Evolutionary conservation across 2,888 invertebrate species (phyloP).

Genomic region (Sphinx pinastri): DNA sequence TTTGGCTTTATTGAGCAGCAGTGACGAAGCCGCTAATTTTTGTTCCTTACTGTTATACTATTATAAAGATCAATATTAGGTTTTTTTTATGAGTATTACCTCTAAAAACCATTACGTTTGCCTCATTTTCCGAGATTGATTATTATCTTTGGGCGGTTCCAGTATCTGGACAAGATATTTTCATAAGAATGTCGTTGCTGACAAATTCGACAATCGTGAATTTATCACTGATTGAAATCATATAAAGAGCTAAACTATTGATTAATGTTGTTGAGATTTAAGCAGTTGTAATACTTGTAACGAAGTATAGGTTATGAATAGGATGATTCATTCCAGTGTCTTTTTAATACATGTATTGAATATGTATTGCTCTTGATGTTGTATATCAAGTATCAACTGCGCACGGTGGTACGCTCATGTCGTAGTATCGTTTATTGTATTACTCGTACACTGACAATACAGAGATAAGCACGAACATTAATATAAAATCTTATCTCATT

Average conservation of each 20-base stretch:
- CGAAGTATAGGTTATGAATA: conserved; percentile 29
- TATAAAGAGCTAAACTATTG: conserved; percentile 9
- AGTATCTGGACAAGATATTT: background rate
- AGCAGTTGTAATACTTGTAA: conserved; percentile 1
- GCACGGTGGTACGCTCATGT: background rate
- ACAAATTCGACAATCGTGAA: conserved; percentile 23
- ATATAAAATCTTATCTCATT: conserved; percentile 2
- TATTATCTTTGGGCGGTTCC: conserved; percentile 33
- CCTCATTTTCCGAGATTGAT: background rate
- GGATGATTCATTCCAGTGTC: conserved; percentile 27
- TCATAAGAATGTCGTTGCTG: conserved; percentile 6
- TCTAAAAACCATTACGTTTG: background rate
- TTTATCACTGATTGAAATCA: background rate
- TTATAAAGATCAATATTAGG: conserved; percentile 3
- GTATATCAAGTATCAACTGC: conserved; percentile 14
- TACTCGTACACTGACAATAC: background rate
- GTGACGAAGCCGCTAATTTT: conserved; percentile 67
- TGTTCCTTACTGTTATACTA: background rate
- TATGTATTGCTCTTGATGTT: background rate
- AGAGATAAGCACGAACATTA: background rate
- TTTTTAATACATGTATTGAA: conserved; percentile 22
- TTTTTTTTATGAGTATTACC: background rate
- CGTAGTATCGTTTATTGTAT: background rate
- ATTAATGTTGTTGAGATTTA: background rate
- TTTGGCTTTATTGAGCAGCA: conserved; percentile 37